Conservation (phyloP, 2,797 vertebrate species). For the Ctenopoma kingsleyae region DNA sequence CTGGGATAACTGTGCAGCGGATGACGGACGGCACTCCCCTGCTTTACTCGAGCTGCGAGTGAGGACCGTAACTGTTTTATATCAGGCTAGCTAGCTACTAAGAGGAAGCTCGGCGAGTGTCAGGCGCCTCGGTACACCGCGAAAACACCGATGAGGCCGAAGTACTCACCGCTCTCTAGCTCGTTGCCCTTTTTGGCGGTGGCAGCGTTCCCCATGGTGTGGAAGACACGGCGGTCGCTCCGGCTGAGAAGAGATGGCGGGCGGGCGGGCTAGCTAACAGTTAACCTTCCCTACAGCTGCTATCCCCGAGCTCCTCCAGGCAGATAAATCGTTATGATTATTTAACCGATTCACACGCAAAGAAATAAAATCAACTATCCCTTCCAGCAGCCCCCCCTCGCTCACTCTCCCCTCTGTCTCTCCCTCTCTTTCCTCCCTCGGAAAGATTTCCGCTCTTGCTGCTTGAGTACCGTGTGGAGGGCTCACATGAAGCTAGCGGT, state of each 20-base stretch:
- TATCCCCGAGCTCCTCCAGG: slow-evolving; percentile 52
- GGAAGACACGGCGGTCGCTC: slow-evolving; percentile 82
- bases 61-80: neutral
- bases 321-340: neutral
- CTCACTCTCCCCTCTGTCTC: slow-evolving; percentile 27
- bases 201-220: slow-evolving; percentile 94
- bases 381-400: slow-evolving; percentile 44
- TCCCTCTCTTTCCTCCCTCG: slow-evolving; percentile 40
- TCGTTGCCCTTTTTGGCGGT: slow-evolving; percentile 98
- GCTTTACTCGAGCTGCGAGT: slow-evolving; percentile 2
- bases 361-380: slow-evolving; percentile 29
- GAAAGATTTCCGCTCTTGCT: slow-evolving; percentile 58
- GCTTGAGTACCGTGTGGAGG: slow-evolving; percentile 48
- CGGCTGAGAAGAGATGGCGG: slow-evolving; percentile 76
- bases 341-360: slow-evolving; percentile 6
- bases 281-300: slow-evolving; percentile 63
- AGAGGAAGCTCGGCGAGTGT: neutral
- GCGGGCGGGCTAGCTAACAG: slow-evolving; percentile 54
- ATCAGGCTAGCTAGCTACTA: slow-evolving; percentile 28
- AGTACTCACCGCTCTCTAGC: slow-evolving; percentile 95
- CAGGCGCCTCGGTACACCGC: neutral
- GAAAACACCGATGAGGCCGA: neutral
- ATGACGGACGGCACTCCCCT: slow-evolving; percentile 36
- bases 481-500: slow-evolving; percentile 79
- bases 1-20: slow-evolving; percentile 30